phyloP scores from a whole-genome alignment of 1,140 invertebrate genomes.

The Tenebrio molitor region DNA sequence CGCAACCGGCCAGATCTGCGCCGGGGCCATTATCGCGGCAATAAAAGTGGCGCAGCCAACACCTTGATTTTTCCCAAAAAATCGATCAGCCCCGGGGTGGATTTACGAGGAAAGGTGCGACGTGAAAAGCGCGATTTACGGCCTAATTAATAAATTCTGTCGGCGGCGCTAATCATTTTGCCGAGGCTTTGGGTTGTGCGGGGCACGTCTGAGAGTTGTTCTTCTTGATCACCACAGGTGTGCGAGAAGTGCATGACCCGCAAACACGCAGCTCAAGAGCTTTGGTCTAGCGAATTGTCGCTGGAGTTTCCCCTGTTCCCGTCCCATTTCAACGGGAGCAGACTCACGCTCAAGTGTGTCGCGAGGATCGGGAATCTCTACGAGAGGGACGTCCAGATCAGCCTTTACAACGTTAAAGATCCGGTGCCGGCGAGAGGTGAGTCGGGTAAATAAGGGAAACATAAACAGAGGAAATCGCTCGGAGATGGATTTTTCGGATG shows the following conservation, averaged over 20 bases:
- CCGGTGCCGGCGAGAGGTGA: slow-evolving; percentile 73
- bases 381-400: slow-evolving; percentile 69
- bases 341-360: slow-evolving; percentile 69
- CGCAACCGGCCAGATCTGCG: too few relatives aligned
- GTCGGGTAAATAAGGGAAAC: slow-evolving; percentile 50
- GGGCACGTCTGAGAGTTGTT: slow-evolving; percentile 17
- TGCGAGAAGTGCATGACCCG: slow-evolving; percentile 65
- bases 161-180: not conserved
- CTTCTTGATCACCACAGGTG: slow-evolving; percentile 61
- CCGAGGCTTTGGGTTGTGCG: not conserved
- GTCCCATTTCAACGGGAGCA: slow-evolving; percentile 65
- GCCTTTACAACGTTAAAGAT: slow-evolving; percentile 69
- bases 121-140: slow-evolving; percentile 9
- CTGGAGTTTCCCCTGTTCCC: slow-evolving; percentile 63
- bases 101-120: slow-evolving; percentile 3
- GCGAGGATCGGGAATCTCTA: slow-evolving; percentile 71
- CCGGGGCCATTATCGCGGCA: not conserved
- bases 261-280: slow-evolving; percentile 56
- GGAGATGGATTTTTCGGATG: too few relatives aligned
- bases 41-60: not conserved
- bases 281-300: slow-evolving; percentile 62
- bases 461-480: not conserved
- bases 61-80: not conserved
- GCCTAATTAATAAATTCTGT: slow-evolving; percentile 26
- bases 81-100: not conserved